phyloP scores from a whole-genome alignment of 1,140 invertebrate genomes.

The Drosophila teissieri region DNA sequence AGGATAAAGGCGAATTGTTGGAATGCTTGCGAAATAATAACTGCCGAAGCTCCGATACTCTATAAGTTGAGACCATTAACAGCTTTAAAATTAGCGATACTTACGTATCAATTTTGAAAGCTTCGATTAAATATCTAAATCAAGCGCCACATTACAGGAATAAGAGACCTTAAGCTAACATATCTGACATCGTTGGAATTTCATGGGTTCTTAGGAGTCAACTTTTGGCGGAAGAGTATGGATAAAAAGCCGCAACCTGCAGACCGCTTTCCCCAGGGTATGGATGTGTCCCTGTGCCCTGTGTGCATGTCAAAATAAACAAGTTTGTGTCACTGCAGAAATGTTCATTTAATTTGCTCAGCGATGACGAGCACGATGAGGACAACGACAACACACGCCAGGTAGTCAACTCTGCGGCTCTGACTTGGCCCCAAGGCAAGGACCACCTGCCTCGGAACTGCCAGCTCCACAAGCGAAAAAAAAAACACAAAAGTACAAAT shows the following conservation, averaged over 20 bases:
- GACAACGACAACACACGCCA: slow-evolving; percentile 34
- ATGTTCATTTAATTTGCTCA: slow-evolving; percentile 80
- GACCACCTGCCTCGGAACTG: slow-evolving; percentile 2
- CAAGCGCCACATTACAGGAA: neutral
- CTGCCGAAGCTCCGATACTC: neutral
- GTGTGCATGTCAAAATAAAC: slow-evolving; percentile 82
- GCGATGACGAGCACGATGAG: slow-evolving; percentile 52
- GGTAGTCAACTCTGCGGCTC: neutral
- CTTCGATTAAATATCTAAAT: neutral
- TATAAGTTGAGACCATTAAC: neutral
- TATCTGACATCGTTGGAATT: neutral
- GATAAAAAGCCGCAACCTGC: slow-evolving; percentile 12
- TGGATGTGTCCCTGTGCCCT: slow-evolving; percentile 41
- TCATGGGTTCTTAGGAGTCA: neutral
- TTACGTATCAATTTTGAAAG: neutral
- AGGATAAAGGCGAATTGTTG: slow-evolving; percentile 31
- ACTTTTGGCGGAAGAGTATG: slow-evolving; percentile 25
- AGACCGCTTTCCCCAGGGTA: slow-evolving; percentile 5
- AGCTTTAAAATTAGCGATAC: no score
- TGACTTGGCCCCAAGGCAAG: slow-evolving; percentile 11
- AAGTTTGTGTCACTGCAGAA: slow-evolving; percentile 81
- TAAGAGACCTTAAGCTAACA: neutral
- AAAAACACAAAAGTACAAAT: neutral
- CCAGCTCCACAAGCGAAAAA: neutral
- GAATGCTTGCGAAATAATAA: neutral